These are phyloP conservation scores for Reticulitermes speratus DNA, from an alignment of 1,140 invertebrate genomes.

Conservation along the genomic window DNA sequence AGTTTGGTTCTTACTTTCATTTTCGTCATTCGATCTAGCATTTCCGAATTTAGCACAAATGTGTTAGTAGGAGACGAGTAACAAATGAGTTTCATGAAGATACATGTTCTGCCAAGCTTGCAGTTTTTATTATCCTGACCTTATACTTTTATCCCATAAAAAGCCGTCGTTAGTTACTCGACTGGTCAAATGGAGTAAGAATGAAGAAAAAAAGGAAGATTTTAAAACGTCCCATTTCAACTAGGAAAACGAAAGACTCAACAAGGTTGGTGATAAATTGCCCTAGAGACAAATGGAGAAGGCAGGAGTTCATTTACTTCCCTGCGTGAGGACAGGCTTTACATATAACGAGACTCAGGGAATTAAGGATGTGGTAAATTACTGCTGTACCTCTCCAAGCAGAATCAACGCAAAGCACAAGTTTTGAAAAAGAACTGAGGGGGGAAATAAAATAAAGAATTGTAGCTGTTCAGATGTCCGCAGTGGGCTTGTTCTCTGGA, in stretches of 20 bases:
- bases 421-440: neutral
- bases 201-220: neutral
- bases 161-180: too few species aligned
- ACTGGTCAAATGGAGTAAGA: neutral
- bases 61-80: too few species aligned
- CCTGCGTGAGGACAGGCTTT: constrained; percentile 1
- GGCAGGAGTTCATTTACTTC: neutral
- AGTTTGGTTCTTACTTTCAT: too few species aligned
- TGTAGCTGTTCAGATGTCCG: too few species aligned
- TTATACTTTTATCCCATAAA: too few species aligned
- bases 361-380: neutral
- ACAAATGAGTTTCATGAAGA: too few species aligned
- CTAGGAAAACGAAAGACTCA: neutral
- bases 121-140: too few species aligned
- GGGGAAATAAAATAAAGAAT: neutral
- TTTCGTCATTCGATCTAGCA: too few species aligned
- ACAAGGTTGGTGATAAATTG: neutral
- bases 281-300: constrained; percentile 1
- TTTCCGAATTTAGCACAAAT: too few species aligned
- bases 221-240: constrained; percentile 15
- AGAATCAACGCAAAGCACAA: neutral
- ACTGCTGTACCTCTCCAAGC: neutral
- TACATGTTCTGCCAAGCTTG: too few species aligned
- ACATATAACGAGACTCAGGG: neutral
- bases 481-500: too few species aligned